Base-by-base conservation (phyloP, 2,113 vertebrate genomes). In the Anser brachyrhynchus region DNA sequence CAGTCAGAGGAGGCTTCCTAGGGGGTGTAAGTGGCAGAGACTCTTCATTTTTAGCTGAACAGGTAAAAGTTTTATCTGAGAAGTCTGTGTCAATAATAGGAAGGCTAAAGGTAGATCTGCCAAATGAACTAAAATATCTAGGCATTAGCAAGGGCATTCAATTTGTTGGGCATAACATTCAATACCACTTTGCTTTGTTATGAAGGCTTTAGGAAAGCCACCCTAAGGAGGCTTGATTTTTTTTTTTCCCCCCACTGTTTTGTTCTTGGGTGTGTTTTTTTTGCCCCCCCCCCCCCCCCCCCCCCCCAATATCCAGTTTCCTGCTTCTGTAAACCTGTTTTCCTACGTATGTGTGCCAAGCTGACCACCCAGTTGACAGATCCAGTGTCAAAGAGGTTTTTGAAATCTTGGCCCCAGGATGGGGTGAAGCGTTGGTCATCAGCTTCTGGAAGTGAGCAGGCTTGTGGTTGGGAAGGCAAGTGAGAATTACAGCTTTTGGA, bases 341-440 rank as follows among this genome's bases (percentile, higher is more conserved):
- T 65, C 31, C 54, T 89, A 16, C 0, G 0, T 92, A 5, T 35
- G 14, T 6, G 0, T 57, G 57, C 78, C 51, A 73, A 37, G 18
- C 82, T 76, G 54, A 26, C 61, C 43, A 73, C 7, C 13, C 39
- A 75, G 22, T 25, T 93, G 59, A 62, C 55, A 89, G 46, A 74
- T 66, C 41, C 26, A 25, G 26, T 74, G 59, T 84, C 39, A 92
- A 86, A 46, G 21, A 31, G 31, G 10, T 10, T 70, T 76, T 54
- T 73, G 3, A 55, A 77, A 51, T 88, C 66, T 86, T 95, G 92
- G 73, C 92, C 2, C 2, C 37, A 84, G 64, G 57, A 23, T 39
- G 37, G 46, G 26, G 93, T 52, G 66, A 90, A 84, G 46, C 81
- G 65, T 92, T 92, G 89, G 83, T 93, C 93, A 83, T 93, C 91